These are phyloP conservation scores for Schizopygopsis malacanthus DNA, from an alignment of 2,797 vertebrate genomes.

Conservation along the genomic window DNA sequence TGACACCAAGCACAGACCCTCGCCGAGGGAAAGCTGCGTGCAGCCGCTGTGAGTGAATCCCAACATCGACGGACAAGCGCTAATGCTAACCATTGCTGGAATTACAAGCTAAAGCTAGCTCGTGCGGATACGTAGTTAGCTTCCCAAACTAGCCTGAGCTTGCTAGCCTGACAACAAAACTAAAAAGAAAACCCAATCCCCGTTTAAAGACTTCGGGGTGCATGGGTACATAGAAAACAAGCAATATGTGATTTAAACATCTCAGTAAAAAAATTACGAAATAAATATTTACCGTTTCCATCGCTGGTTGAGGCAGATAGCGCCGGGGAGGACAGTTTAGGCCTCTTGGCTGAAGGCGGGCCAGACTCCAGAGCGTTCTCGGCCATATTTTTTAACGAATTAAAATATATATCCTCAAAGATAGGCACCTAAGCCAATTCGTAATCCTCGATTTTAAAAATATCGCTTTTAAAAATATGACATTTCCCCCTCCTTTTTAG, in stretches of 20 bases:
- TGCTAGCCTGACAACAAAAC: conserved; percentile 71
- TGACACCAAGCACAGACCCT: neutral
- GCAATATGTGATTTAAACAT: conserved; percentile 49
- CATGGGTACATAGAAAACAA: neutral
- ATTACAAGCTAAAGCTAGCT: conserved; percentile 63
- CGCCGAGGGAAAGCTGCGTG: neutral
- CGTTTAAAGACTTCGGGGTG: neutral
- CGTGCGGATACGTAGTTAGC: conserved; percentile 59
- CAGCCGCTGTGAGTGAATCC: conserved; percentile 15
- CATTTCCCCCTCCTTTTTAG: conserved; percentile 86
- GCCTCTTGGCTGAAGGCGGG: conserved; percentile 99
- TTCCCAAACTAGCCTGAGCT: conserved; percentile 57
- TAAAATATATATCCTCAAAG: conserved; percentile 83
- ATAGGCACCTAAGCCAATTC: conserved; percentile 76
- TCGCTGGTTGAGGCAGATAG: conserved; percentile 97
- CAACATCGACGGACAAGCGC: conserved; percentile 14
- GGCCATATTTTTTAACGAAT: conserved; percentile 91
- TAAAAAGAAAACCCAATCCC: conserved; percentile 66
- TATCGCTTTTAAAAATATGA: conserved; percentile 77
- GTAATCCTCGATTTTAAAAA: conserved; percentile 68
- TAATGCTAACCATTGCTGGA: conserved; percentile 56
- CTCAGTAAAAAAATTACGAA: conserved; percentile 33
- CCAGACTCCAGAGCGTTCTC: conserved; percentile 99
- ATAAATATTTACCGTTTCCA: conserved; percentile 88
- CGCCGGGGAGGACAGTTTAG: conserved; percentile 98